Percentiles rank a stretch among this genome's conserved stretches.
These are phyloP conservation scores for Phocoena sinus DNA, from an alignment of 2,113 vertebrate species.

Conservation along the genomic window DNA sequence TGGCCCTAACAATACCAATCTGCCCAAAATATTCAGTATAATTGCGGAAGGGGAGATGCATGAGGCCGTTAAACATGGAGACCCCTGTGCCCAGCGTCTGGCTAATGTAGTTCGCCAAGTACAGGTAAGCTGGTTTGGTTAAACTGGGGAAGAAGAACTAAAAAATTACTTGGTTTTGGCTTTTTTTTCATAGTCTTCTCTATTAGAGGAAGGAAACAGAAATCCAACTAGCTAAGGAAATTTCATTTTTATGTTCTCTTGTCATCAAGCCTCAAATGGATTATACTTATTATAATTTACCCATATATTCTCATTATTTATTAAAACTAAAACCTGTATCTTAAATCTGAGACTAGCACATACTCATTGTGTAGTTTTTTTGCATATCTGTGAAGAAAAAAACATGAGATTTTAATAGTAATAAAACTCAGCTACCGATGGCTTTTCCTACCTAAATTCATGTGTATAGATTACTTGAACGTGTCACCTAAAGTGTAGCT, in stretches of 20 bases:
- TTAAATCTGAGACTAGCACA: background rate
- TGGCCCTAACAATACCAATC: constrained; percentile 95
- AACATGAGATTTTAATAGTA: background rate
- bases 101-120: constrained; percentile 98
- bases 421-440: background rate
- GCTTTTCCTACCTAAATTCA: background rate
- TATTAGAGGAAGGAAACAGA: background rate
- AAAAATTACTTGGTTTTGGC: background rate
- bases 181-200: background rate
- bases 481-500: background rate
- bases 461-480: background rate
- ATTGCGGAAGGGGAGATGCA: constrained; percentile 95
- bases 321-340: background rate
- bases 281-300: background rate
- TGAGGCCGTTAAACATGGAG: constrained; percentile 95
- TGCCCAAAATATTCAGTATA: constrained; percentile 96
- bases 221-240: background rate
- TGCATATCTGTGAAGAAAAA: background rate
- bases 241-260: background rate
- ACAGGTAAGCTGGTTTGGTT: constrained; percentile 82
- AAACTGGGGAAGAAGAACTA: background rate
- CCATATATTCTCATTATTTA: background rate
- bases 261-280: background rate
- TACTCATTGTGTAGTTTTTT: background rate
- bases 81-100: constrained; percentile 93